phyloP scores from a whole-genome alignment of 2,113 vertebrate species.

The Dipodomys spectabilis region DNA sequence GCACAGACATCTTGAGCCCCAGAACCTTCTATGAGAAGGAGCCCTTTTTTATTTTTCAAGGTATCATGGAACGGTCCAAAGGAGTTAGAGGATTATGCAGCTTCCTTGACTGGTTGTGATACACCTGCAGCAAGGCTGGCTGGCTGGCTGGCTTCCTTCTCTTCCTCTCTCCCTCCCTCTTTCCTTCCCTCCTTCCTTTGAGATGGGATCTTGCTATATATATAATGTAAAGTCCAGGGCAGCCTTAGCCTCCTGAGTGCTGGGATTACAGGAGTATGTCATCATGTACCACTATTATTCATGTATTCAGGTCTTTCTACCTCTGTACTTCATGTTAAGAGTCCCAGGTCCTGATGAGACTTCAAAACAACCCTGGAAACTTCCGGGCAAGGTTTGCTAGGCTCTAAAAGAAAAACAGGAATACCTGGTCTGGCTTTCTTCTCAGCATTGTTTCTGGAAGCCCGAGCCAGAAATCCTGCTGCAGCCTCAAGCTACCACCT shows the following conservation, averaged over 20 bases:
- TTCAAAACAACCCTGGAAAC: not conserved
- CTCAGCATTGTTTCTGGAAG: not conserved
- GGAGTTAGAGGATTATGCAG: not conserved
- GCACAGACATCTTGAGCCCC: not conserved
- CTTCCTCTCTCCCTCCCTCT: too few species aligned
- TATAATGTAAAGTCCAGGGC: not conserved
- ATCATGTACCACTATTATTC: not conserved
- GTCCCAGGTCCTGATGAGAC: not conserved
- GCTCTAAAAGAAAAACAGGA: not conserved
- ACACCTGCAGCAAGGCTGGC: too few species aligned
- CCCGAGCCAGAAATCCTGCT: not conserved
- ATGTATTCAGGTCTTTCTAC: not conserved
- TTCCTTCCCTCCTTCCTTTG: not conserved
- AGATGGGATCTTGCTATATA: not conserved
- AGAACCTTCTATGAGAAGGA: not conserved
- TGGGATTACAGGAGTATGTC: not conserved
- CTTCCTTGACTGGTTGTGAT: not conserved
- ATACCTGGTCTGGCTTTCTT: not conserved
- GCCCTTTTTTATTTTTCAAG: not conserved
- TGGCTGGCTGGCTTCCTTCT: too few species aligned
- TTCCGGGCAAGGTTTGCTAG: constrained; percentile 14
- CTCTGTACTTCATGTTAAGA: not conserved
- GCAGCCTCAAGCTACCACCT: not conserved
- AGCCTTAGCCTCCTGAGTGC: not conserved
- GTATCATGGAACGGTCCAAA: not conserved